These are phyloP conservation scores for Amphilophus citrinellus DNA, from an alignment of 2,113 vertebrate species.

Conservation along the genomic window DNA sequence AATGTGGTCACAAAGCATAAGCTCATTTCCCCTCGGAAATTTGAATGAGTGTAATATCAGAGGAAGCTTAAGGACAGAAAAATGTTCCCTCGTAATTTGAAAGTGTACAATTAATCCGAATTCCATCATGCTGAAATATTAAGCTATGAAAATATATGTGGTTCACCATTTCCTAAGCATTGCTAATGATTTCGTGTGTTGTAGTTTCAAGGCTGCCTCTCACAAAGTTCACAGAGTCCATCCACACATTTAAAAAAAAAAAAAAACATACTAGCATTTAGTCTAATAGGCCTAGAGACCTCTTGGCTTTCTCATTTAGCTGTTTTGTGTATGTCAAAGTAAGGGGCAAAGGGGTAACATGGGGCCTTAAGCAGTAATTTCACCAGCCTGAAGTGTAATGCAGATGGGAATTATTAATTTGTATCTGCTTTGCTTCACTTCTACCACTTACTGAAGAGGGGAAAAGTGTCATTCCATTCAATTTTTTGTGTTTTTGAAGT, in stretches of 20 bases:
- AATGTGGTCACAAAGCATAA: slow-evolving; percentile 72
- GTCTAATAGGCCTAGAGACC: slow-evolving; percentile 81
- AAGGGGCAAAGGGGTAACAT: slow-evolving; percentile 61
- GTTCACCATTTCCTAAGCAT: slow-evolving; percentile 44
- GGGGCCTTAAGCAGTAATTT: slow-evolving; percentile 78
- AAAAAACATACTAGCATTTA: slow-evolving; percentile 73
- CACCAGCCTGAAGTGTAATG: slow-evolving; percentile 76
- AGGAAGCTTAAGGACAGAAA: slow-evolving; percentile 36
- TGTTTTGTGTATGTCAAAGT: slow-evolving; percentile 77
- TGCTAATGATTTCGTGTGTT: slow-evolving; percentile 47
- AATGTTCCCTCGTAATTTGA: slow-evolving; percentile 52
- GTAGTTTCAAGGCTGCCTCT: slow-evolving; percentile 52
- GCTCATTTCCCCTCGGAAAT: slow-evolving; percentile 70
- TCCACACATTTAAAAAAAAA: slow-evolving; percentile 35
- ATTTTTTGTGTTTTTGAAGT: slow-evolving; percentile 82
- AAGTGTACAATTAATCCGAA: slow-evolving; percentile 60
- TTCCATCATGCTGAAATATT: slow-evolving; percentile 36
- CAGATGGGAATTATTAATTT: slow-evolving; percentile 88
- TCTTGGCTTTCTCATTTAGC: slow-evolving; percentile 82
- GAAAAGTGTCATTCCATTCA: slow-evolving; percentile 81
- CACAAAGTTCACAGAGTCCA: slow-evolving; percentile 76
- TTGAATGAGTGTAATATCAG: slow-evolving; percentile 62
- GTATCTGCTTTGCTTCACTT: slow-evolving; percentile 85
- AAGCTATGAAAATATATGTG: slow-evolving; percentile 47
- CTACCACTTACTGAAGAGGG: slow-evolving; percentile 71